These are phyloP conservation scores for Triops cancriformis DNA, from an alignment of 1,140 invertebrate genomes.

Conservation along the genomic window DNA sequence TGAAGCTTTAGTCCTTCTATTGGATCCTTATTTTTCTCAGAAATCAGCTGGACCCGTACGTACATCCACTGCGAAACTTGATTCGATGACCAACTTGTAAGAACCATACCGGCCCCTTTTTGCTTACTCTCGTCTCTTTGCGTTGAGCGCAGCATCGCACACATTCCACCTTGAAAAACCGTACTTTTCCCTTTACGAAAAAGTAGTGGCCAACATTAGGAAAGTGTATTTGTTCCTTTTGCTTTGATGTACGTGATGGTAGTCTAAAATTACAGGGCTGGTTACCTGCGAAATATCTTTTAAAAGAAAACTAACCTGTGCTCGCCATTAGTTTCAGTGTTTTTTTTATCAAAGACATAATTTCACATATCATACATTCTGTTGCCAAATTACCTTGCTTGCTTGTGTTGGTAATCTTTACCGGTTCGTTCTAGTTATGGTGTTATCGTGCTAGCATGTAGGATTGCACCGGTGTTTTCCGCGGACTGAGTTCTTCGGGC, in stretches of 20 bases:
- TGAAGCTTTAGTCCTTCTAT: conserved; percentile 6
- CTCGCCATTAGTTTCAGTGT: neutral
- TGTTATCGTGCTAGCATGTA: neutral
- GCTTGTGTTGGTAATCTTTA: neutral
- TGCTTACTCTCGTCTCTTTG: neutral
- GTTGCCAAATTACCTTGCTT: neutral
- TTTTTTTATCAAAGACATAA: neutral
- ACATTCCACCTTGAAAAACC: neutral
- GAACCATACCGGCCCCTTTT: neutral
- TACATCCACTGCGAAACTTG: neutral
- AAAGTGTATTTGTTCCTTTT: neutral
- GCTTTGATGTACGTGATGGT: neutral
- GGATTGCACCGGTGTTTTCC: neutral
- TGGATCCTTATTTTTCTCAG: neutral
- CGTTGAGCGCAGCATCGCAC: neutral
- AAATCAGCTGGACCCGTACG: neutral
- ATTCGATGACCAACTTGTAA: neutral
- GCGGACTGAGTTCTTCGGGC: neutral
- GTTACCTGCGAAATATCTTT: conserved; percentile 1
- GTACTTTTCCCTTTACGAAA: neutral
- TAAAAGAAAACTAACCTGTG: neutral
- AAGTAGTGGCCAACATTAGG: neutral
- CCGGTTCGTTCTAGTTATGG: neutral
- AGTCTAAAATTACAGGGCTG: neutral
- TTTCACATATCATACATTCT: conserved; percentile 2